These are phyloP conservation scores for Jaculus jaculus DNA, from an alignment of 2,113 vertebrate species.

Conservation along the genomic window DNA sequence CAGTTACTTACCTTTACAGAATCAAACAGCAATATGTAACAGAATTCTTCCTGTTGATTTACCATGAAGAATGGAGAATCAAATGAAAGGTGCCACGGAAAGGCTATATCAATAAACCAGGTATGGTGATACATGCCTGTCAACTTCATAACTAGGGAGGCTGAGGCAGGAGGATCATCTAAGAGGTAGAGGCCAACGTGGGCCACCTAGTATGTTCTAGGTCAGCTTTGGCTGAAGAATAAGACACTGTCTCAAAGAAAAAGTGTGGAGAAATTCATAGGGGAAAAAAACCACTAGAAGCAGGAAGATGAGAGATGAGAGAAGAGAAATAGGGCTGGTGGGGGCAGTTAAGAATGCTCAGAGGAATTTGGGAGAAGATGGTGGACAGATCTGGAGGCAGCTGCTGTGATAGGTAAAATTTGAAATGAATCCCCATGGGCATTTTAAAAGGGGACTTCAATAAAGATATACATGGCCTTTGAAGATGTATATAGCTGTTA, in stretches of 20 bases:
- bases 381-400: background rate
- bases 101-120: background rate
- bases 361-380: background rate
- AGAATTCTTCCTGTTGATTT: slow-evolving; percentile 1
- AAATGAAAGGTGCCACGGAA: background rate
- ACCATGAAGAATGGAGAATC: background rate
- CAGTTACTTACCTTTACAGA: background rate
- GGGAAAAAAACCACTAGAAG: slow-evolving; percentile 6
- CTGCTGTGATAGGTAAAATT: background rate
- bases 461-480: background rate
- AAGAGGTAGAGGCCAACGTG: background rate
- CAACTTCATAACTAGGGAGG: background rate
- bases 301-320: background rate
- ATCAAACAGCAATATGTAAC: background rate
- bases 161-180: background rate
- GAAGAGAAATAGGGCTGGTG: background rate
- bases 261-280: background rate
- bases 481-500: background rate
- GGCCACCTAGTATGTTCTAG: too few relatives aligned
- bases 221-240: background rate
- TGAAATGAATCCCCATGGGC: background rate
- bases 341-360: background rate
- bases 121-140: background rate
- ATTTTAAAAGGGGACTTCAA: background rate
- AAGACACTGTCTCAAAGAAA: background rate